Conservation (phyloP, 1,140 invertebrate species). For the Vollenhovia emeryi region DNA sequence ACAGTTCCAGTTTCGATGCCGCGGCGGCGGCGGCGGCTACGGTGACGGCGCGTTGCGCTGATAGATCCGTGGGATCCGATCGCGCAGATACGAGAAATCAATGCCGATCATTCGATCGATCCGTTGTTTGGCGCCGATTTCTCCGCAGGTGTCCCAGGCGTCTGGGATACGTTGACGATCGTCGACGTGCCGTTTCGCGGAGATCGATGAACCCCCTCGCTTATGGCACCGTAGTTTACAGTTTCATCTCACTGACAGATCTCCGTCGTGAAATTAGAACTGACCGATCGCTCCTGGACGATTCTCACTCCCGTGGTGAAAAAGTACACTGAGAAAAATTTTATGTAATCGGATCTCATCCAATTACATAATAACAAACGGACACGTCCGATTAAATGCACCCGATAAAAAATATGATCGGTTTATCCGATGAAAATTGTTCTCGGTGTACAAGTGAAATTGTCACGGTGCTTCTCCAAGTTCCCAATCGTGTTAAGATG, state of each 20-base stretch:
- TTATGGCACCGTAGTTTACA: conserved; percentile 14
- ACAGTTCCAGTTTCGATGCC: conserved; percentile 51
- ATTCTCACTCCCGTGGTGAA: conserved; percentile 16
- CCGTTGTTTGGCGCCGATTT: conserved; percentile 67
- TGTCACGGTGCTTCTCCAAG: background rate
- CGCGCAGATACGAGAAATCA: conserved; percentile 60
- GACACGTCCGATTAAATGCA: too few relatives aligned
- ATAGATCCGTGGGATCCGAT: conserved; percentile 61
- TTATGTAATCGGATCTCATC: too few relatives aligned
- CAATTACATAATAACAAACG: too few relatives aligned
- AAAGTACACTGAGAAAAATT: too few relatives aligned
- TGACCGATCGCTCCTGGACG: background rate
- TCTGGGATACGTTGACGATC: conserved; percentile 55
- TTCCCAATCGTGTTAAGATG: background rate
- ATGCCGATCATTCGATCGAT: conserved; percentile 65
- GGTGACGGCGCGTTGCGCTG: conserved; percentile 27
- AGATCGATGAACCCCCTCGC: conserved; percentile 65
- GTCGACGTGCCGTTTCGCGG: conserved; percentile 61
- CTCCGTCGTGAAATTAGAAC: conserved; percentile 46
- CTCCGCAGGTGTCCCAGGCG: conserved; percentile 67
- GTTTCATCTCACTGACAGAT: conserved; percentile 40
- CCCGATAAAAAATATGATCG: too few relatives aligned
- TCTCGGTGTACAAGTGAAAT: background rate
- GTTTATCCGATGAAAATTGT: too few relatives aligned
- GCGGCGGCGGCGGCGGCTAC: background rate